Evolutionary conservation across 2,888 invertebrate species (phyloP), one percentile per base, ranked within the genome.

Genomic region (Escarpia spicata): DNA sequence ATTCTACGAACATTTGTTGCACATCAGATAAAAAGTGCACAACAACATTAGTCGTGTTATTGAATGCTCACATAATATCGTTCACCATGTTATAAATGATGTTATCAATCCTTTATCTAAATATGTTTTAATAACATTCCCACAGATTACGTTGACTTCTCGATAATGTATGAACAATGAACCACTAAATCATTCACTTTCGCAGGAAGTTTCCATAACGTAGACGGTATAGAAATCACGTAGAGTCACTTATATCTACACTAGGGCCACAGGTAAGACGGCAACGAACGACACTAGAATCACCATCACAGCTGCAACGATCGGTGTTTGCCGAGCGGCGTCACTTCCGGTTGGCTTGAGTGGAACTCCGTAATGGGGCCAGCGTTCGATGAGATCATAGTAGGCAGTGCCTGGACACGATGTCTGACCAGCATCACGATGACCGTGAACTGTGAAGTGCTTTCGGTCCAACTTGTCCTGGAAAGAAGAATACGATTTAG

Each of bases 371-470:
- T 58, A 93, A 8, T 44, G 90, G 9, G 94, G 93, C 95, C 95
- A 95, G 0, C 92, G 93, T 90, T 93, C 44, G 44, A 95, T 95
- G 19, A 95, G 91, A 9, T 93, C 93, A 92, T 95, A 95, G 10
- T 95, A 92, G 6, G 52, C 75, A 44, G 95, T 92, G 0, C 96
- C 96, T 9, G 96, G 96, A 93, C 95, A 95, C 26, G 94, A 93
- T 0, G 95, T 95, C 10, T 60, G 31, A 15, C 93, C 90, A 2
- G 94, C 95, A 92, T 96, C 95, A 12, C 95, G 91, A 92, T 95
- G 96, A n/a, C 95, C 96, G 91, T 94, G 95, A 37, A 96, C 91
- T 60, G 93, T 93, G 93, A 95, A 96, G 93, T 94, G 94, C 2
- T 92, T n/a, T 2, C 26, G n/a, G 31, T 93, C 93, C 6, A 96